phyloP scores from a whole-genome alignment of 2,888 invertebrate genomes.

The Thymelicus sylvestris region DNA sequence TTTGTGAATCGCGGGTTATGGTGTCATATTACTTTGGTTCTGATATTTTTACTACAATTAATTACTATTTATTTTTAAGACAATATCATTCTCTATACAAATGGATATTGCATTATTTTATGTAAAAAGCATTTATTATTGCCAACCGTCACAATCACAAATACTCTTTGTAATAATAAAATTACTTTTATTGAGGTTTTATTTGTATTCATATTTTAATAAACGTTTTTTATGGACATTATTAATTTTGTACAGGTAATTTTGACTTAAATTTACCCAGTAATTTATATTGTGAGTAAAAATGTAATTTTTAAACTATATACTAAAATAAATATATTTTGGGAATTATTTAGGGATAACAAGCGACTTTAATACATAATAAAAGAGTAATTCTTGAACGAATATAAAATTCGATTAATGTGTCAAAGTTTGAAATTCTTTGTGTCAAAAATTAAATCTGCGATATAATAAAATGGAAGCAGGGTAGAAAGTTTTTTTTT shows the following conservation, averaged over 20 bases:
- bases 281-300: neutral
- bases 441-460: constrained; percentile 4
- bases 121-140: neutral
- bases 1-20: neutral
- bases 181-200: neutral
- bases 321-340: neutral
- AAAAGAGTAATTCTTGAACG: neutral
- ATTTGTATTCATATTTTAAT: too few species aligned
- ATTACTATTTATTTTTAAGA: neutral
- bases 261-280: neutral
- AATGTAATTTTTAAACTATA: neutral
- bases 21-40: neutral
- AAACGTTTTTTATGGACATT: too few species aligned
- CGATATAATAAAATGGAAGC: neutral
- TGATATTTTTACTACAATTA: neutral
- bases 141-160: neutral
- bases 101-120: constrained; percentile 7
- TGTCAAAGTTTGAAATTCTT: neutral
- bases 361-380: neutral
- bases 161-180: neutral
- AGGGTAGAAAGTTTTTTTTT: neutral
- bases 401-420: neutral
- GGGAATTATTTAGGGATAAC: neutral
- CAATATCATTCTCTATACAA: constrained; percentile 6
- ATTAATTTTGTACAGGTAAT: neutral